Conservation (phyloP, 2,888 invertebrate species). For the Leptopterna dolabrata region DNA sequence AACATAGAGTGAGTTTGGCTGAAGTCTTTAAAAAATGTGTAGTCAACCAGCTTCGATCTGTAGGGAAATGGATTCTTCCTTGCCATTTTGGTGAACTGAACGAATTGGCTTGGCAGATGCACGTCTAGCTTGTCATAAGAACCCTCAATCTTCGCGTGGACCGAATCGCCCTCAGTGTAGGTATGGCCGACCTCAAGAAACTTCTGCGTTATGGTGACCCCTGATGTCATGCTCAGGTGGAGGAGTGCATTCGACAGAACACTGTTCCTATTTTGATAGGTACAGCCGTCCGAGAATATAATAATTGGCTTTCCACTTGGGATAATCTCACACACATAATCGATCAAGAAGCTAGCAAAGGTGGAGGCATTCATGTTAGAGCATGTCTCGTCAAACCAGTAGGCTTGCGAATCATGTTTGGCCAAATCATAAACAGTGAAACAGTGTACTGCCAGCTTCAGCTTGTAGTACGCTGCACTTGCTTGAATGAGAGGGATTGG, state of each 20-base stretch:
- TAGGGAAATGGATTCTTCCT: conserved; percentile 55
- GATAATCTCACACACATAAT: conserved; percentile 50
- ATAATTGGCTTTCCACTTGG: conserved; percentile 56
- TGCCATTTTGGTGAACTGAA: conserved; percentile 53
- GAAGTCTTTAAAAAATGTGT: conserved; percentile 56
- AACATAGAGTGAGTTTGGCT: conserved; percentile 28
- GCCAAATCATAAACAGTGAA: conserved; percentile 28
- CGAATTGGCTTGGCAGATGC: conserved; percentile 48
- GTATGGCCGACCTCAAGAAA: conserved; percentile 64
- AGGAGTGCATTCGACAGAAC: conserved; percentile 63
- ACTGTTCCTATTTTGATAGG: conserved; percentile 63
- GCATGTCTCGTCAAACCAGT: conserved; percentile 56
- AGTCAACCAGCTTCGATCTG: conserved; percentile 50
- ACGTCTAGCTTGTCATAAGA: conserved; percentile 43
- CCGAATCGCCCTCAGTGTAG: conserved; percentile 64
- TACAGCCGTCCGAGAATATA: conserved; percentile 64
- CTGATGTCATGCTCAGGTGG: conserved; percentile 58
- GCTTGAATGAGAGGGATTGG: conserved; percentile 15
- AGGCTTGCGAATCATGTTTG: conserved; percentile 44
- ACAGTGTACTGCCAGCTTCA: conserved; percentile 26
- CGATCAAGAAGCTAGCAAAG: conserved; percentile 51
- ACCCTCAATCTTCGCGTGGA: conserved; percentile 63
- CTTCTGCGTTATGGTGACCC: conserved; percentile 63
- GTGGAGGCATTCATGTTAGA: conserved; percentile 46
- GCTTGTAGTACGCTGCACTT: conserved; percentile 38